These are phyloP conservation scores for Heteromormyrus szaboi DNA, from an alignment of 2,797 vertebrate genomes.

Conservation along the genomic window DNA sequence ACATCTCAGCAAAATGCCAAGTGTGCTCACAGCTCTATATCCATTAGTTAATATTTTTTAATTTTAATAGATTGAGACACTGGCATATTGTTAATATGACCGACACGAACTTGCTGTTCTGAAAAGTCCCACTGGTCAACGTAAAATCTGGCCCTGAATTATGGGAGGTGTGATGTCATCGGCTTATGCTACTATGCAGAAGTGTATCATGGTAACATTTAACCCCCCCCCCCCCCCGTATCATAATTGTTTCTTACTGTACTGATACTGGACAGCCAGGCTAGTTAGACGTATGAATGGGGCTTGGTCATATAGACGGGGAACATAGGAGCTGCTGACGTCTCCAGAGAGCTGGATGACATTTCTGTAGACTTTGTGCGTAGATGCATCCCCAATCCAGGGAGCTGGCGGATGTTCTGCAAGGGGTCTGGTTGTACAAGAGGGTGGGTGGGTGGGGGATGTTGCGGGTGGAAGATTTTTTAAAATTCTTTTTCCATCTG, in stretches of 20 bases:
- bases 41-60: background rate
- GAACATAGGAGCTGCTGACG: slow-evolving; percentile 13
- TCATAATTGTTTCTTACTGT: slow-evolving; percentile 24
- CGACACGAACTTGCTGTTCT: background rate
- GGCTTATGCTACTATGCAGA: background rate
- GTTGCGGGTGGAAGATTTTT: background rate
- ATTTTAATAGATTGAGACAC: background rate
- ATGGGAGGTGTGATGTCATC: background rate
- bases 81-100: background rate
- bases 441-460: background rate
- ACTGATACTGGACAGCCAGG: background rate
- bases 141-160: background rate
- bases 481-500: background rate
- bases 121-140: background rate
- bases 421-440: background rate
- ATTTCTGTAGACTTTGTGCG: background rate
- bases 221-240: no score
- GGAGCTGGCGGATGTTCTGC: slow-evolving; percentile 2
- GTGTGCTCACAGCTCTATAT: background rate
- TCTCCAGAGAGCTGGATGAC: background rate
- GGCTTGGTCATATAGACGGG: background rate
- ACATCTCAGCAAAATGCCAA: background rate
- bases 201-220: background rate
- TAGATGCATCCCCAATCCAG: slow-evolving; percentile 14
- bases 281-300: background rate